Evolutionary conservation across 2,113 vertebrate genomes (phyloP).

Genomic region (Colius striatus): DNA sequence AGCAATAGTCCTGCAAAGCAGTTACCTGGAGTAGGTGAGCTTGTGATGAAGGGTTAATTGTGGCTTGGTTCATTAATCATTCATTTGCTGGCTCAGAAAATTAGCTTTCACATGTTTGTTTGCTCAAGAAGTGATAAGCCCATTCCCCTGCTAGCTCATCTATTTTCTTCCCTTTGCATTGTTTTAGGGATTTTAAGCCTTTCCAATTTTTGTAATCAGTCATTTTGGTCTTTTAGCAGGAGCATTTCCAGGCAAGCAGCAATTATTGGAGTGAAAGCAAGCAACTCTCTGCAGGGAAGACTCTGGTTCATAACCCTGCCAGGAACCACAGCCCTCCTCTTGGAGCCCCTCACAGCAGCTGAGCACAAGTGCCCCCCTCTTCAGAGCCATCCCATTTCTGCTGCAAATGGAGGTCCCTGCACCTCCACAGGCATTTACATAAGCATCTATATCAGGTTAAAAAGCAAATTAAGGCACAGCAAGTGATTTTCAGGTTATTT

Average conservation of each 20-base stretch:
- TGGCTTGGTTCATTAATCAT: conserved; percentile 54
- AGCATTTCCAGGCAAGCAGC: conserved; percentile 20
- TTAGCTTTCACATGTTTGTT: conserved; percentile 68
- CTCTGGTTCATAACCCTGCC: not conserved
- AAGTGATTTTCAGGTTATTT: not conserved
- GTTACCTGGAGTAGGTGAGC: not conserved
- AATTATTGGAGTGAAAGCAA: conserved; percentile 13
- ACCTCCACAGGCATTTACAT: not conserved
- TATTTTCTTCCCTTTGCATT: conserved; percentile 60
- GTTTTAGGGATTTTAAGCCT: conserved; percentile 65
- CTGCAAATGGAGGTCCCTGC: not conserved
- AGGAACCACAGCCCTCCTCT: not conserved
- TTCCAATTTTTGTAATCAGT: conserved; percentile 58
- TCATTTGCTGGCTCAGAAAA: conserved; percentile 66
- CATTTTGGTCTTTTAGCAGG: conserved; percentile 51
- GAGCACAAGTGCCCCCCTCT: not conserved
- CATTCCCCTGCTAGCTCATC: conserved; percentile 10
- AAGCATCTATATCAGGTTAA: accelerated
- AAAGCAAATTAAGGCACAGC: not conserved
- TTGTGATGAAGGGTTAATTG: conserved; percentile 40
- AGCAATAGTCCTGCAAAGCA: not conserved
- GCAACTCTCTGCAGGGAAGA: conserved; percentile 1
- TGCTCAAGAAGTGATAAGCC: conserved; percentile 59
- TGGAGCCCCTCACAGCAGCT: accelerated
- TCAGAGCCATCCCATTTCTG: not conserved